Base-by-base conservation (phyloP, 1,140 invertebrate species). In the Araneus ventricosus region DNA sequence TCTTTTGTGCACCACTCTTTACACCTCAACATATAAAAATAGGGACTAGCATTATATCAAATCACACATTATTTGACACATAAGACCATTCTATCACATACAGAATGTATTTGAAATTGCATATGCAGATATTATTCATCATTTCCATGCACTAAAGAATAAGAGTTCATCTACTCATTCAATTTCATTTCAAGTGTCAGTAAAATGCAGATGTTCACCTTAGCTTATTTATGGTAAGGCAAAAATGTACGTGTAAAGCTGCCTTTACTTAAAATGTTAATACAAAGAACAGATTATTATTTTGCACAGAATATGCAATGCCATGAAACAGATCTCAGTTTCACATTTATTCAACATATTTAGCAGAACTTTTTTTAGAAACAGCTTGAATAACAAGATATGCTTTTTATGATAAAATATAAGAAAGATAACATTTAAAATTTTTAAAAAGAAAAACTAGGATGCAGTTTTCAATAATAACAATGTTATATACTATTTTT, bases 31-130 rank as follows among this genome's bases (percentile, higher is more conserved):
- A 84, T 57, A 84, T 75, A 90, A 84, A 59, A 63, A 61, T 85
- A 93, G 63, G 75, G 91, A 93, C 91, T 93, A 93, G 91, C 91
- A 93, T 93, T 93, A 88, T 87, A 59, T 93, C 59, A 93, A 93
- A 93, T 93, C 91, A 93, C 91, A 93, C 63, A 93, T 30, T 87
- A 79, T 93, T 93, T 93, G 91, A 93, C 91, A 93, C 91, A 61
- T 30, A 84, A 57, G 57, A 79, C 45, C 45, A 75, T 92, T 92
- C 52, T 93, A 93, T 88, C 84, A 93, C 84, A 93, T 52, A 82
- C 41, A 93, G 61, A 93, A 75, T 93, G 63, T 45, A 79, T 87
- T 61, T 67, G 30, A 82, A 70, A 91, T 57, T 80, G 45, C 70
- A 57, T 70, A 90, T 41, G 80, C n/a, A 80, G 30, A 57, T 27